Evolutionary conservation across 2,113 vertebrate genomes (phyloP), one percentile per base, ranked within the genome.

Genomic region (Barnardius zonarius): DNA sequence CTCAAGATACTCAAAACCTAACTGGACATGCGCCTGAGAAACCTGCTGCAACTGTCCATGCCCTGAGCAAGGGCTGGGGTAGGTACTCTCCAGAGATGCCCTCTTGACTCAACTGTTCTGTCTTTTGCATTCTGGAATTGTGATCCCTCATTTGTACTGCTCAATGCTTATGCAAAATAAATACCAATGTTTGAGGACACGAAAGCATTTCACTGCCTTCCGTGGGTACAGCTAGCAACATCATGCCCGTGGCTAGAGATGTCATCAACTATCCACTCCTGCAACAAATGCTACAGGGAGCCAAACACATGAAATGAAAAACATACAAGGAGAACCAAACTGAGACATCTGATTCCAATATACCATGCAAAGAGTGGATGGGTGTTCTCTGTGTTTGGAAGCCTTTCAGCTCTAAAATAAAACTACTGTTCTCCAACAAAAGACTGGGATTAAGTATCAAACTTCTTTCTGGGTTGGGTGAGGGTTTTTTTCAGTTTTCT

Each of bases 361-460:
- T 44, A 87, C 24, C 11, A 2, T 62, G 75, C 76, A 86, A 94
- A n/a, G 37, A 91, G 59, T 3, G 12, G 61, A 88, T 1, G 48
- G 77, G 48, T 41, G 17, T 51, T 86, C 70, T 88, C 68, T 91
- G 85, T 83, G 68, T 79, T 93, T 83, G 73, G 94, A 91, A 77
- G 51, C 14, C 90, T 83, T 91, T 96, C 74, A 89, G 86, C 68
- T 82, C 86, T 75, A 76, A 97, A 91, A 95, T 80, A 84, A 92
- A 97, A 92, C 88, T 92, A 76, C 85, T 89, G 84, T 69, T 93
- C 91, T 92, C 73, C 66, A 86, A 77, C 48, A 83, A 93, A 92
- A 88, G 85, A 48, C 54, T 41, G 33, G 67, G 73, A 90, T 93
- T 91, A 68, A 91, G 70, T 94, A 97, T 77, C 82, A 78, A 93